Percentiles rank a stretch among this genome's conserved stretches.
These are phyloP conservation scores for Drosophila subobscura DNA, from an alignment of 1,140 invertebrate species.

Conservation along the genomic window DNA sequence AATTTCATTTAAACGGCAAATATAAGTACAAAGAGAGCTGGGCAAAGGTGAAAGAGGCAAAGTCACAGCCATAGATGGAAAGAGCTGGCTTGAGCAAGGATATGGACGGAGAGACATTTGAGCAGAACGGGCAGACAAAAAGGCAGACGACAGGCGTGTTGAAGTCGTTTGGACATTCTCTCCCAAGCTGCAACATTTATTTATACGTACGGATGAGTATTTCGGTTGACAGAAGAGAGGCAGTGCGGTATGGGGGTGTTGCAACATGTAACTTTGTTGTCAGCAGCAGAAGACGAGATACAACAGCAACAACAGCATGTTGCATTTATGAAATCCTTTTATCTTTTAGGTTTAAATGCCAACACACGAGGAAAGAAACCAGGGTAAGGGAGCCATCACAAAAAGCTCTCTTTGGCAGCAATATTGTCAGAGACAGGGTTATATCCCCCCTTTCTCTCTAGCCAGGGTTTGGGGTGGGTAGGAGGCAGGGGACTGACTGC, in stretches of 20 bases:
- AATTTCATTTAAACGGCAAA: constrained; percentile 49
- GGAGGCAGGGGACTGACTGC: constrained; percentile 16
- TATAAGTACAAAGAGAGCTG: constrained; percentile 26
- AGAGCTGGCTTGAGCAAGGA: too few relatives aligned
- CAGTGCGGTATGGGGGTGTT: constrained; percentile 3
- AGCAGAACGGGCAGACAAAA: constrained; percentile 17
- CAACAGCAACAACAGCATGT: constrained; percentile 68
- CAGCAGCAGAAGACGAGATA: constrained; percentile 30
- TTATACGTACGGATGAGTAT: constrained; percentile 44
- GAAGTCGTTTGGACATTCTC: constrained; percentile 66
- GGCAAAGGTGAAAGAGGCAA: too few relatives aligned
- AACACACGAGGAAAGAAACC: constrained; percentile 39
- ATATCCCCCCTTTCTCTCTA: constrained; percentile 12
- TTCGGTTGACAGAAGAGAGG: neutral
- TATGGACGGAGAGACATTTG: neutral
- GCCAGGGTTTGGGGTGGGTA: too few relatives aligned
- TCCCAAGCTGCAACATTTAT: constrained; percentile 65
- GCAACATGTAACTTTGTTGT: constrained; percentile 73
- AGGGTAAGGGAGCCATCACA: constrained; percentile 44
- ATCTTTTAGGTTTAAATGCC: constrained; percentile 73
- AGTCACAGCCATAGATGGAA: too few relatives aligned
- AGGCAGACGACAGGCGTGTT: constrained; percentile 59
- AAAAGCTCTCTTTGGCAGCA: constrained; percentile 76
- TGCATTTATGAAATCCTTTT: constrained; percentile 80
- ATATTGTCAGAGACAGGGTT: constrained; percentile 72